Evolutionary conservation across 2,797 vertebrate species (phyloP).

Genomic region (Acipenser ruthenus): DNA sequence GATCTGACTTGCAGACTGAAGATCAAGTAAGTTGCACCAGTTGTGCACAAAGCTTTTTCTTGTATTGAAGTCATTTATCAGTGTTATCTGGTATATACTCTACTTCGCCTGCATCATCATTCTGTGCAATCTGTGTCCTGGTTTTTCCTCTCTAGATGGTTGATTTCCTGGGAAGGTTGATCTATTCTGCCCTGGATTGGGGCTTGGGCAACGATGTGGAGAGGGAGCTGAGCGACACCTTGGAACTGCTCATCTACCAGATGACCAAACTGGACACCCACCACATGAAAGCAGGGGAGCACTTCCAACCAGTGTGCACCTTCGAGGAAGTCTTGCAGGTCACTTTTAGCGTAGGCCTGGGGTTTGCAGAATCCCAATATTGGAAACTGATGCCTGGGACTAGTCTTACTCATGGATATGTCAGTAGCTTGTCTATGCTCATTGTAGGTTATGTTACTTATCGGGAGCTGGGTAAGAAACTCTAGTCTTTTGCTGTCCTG

Average conservation of each 20-base stretch:
- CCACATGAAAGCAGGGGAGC: slow-evolving; percentile 17
- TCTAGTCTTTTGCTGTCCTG: too few species aligned
- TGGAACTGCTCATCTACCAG: slow-evolving; percentile 48
- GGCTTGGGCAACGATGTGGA: slow-evolving; percentile 49
- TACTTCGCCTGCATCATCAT: background rate
- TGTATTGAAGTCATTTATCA: background rate
- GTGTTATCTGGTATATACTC: background rate
- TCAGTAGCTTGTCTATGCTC: too few species aligned
- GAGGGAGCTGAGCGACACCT: slow-evolving; percentile 44
- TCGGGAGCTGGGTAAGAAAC: too few species aligned
- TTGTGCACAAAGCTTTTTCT: slow-evolving; percentile 1
- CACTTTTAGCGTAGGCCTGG: background rate
- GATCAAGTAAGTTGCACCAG: slow-evolving; percentile 26
- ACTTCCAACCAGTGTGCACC: slow-evolving; percentile 25
- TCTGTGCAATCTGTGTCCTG: background rate
- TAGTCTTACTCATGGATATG: too few species aligned
- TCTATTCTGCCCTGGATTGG: slow-evolving; percentile 64
- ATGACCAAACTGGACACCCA: slow-evolving; percentile 48
- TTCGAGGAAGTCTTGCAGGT: slow-evolving; percentile 52
- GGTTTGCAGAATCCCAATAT: too few species aligned
- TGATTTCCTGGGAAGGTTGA: slow-evolving; percentile 44
- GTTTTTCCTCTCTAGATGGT: slow-evolving; percentile 35
- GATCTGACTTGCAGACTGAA: slow-evolving; percentile 27
- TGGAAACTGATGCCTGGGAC: too few species aligned
- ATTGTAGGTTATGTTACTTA: too few species aligned